Evolutionary conservation across 2,113 vertebrate genomes (phyloP).

Genomic region (Melanerpes formicivorus): DNA sequence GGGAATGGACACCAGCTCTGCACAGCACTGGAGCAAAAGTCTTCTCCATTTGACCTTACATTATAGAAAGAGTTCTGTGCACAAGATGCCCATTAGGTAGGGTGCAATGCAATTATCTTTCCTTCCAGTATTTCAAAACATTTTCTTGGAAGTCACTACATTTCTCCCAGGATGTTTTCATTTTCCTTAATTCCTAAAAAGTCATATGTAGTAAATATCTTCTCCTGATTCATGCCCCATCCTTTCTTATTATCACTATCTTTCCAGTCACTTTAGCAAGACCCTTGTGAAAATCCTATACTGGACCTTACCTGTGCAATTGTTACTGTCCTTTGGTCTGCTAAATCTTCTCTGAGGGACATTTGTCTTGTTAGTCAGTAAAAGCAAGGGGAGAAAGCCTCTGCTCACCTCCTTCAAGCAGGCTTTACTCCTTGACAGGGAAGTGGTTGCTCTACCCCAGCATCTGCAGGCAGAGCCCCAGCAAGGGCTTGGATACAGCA

Average conservation of each 20-base stretch:
- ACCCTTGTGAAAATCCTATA: not conserved
- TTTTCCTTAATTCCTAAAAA: not conserved
- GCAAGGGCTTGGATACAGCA: accelerated
- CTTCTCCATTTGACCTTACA: not conserved
- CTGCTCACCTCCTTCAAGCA: too few species aligned
- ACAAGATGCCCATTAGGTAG: not conserved
- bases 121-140: not conserved
- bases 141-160: not conserved
- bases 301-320: not conserved
- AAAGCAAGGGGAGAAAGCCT: not conserved
- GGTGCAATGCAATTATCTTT: not conserved
- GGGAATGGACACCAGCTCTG: not conserved
- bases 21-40: not conserved
- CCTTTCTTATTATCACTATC: not conserved
- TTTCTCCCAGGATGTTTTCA: not conserved
- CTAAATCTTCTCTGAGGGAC: not conserved
- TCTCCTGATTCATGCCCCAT: not conserved
- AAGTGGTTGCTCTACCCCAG: not conserved
- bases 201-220: not conserved
- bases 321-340: not conserved
- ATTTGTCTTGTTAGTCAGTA: not conserved
- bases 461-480: not conserved
- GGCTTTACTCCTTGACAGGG: not conserved
- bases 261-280: not conserved
- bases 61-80: not conserved